Evolutionary conservation across 2,113 vertebrate genomes (phyloP), one percentile per base, ranked within the genome.

Genomic region (Origma solitaria): DNA sequence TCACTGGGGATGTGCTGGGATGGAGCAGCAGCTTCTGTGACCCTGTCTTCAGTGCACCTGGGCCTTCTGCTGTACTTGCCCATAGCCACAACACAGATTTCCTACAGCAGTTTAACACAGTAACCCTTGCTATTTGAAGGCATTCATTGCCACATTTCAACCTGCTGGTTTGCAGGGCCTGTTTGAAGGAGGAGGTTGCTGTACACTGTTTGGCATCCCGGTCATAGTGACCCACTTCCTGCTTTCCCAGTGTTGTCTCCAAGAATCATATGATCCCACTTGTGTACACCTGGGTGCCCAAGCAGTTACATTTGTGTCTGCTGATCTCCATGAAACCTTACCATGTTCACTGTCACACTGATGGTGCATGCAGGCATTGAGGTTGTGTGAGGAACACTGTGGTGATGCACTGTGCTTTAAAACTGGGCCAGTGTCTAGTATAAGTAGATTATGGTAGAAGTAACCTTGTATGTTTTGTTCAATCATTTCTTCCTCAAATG

Each of bases 201-300:
- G 58, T 69, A 72, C 45, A 19, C 17, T 80, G 5, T 72, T 83
- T 87, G 78, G 47, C 51, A 83, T 86, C 71, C 79, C 95, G 94
- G 87, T 92, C 93, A 73, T 62, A 66, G 85, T 54, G 94, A 94
- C 93, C 85, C 58, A 22, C 58, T 95, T 82, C 92, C 82, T 80
- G 66, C 75, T 90, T 88, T 95, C 54, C 42, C 44, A 68, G 22
- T 40, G 78, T 40, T 95, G 81, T 89, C 78, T 62, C 40, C 62
- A 84, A 25, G 78, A 92, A 87, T 88, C 82, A 62, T 75, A 94
- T 81, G 82, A 86, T 88, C 79, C 65, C 82, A 72, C 53, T 91
- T 95, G 33, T 0, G 38, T 57, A 65, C 66, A 77, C 84, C 31
- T 65, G 57, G 54, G 54, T 85, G 58, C 68, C 65, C 58, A 30